Conservation (phyloP, 1,140 invertebrate genomes). For the Saccostrea glomerata region DNA sequence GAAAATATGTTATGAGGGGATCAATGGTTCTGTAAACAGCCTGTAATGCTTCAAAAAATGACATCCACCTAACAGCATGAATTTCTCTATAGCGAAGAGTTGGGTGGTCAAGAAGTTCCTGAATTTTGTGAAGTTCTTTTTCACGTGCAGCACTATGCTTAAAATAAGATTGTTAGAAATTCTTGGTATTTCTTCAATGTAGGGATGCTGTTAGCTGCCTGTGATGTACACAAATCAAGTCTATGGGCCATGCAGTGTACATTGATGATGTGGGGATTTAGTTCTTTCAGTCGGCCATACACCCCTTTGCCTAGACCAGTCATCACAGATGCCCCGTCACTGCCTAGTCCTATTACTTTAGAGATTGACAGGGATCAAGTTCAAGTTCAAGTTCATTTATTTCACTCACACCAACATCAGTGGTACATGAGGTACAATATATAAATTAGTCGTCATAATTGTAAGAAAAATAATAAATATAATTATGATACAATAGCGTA, state of each 20-base stretch:
- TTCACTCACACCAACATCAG: no score
- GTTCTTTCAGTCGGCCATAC: background rate
- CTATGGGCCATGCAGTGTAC: constrained; percentile 49
- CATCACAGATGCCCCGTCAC: no score
- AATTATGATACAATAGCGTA: no score
- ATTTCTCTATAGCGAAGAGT: background rate
- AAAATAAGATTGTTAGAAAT: background rate
- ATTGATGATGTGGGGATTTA: constrained; percentile 41
- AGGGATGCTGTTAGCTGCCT: constrained; percentile 39
- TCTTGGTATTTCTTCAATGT: constrained; percentile 38
- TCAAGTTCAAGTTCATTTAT: no score
- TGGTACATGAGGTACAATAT: no score
- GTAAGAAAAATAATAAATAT: no score
- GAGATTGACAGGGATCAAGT: no score
- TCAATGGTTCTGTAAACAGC: background rate
- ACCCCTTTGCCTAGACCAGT: constrained; percentile 4
- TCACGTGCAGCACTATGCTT: background rate
- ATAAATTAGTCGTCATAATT: no score
- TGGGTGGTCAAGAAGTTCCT: background rate
- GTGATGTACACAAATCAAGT: constrained; percentile 46
- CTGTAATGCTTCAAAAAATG: constrained; percentile 48
- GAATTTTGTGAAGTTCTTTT: constrained; percentile 11
- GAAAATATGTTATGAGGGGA: no score
- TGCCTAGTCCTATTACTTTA: no score
- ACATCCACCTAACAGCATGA: constrained; percentile 45